A percentile compares a stretch with the other conserved stretches of the same genome.
phyloP scores from a whole-genome alignment of 2,888 invertebrate genomes.

The Mystacides longicornis region DNA sequence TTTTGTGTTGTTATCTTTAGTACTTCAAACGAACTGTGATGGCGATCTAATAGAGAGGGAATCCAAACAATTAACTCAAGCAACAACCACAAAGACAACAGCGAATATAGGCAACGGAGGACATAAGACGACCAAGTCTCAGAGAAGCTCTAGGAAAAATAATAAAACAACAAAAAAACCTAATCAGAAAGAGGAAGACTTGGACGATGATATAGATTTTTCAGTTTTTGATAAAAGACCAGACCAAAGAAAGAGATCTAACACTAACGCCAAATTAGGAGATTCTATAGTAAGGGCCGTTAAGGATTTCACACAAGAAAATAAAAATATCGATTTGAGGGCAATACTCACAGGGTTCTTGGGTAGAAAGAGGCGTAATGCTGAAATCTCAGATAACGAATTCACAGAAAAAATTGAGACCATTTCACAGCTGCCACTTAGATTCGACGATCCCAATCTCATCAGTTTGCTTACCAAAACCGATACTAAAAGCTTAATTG shows the following conservation, averaged over 20 bases:
- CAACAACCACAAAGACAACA: conserved; percentile 2
- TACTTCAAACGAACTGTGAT: neutral
- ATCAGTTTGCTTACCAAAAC: neutral
- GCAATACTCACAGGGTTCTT: conserved; percentile 14
- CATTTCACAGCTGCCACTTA: neutral
- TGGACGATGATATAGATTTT: conserved; percentile 20
- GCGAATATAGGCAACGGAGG: neutral
- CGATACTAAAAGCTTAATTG: neutral
- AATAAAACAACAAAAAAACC: conserved; percentile 2
- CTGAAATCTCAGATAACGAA: conserved; percentile 2
- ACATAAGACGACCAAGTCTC: neutral
- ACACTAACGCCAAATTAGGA: conserved; percentile 14
- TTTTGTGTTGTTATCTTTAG: neutral
- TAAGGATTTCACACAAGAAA: conserved; percentile 14
- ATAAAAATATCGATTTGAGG: conserved; percentile 13
- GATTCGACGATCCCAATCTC: neutral
- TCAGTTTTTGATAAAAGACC: conserved; percentile 20
- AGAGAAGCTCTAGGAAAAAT: neutral
- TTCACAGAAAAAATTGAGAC: neutral
- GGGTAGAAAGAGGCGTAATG: conserved; percentile 8
- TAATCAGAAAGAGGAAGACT: conserved; percentile 11
- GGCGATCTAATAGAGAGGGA: neutral
- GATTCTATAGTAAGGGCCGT: conserved; percentile 20
- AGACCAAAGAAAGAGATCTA: conserved; percentile 7
- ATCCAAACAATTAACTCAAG: neutral